These are phyloP conservation scores for Oriolus oriolus DNA, from an alignment of 2,113 vertebrate genomes.

Conservation along the genomic window DNA sequence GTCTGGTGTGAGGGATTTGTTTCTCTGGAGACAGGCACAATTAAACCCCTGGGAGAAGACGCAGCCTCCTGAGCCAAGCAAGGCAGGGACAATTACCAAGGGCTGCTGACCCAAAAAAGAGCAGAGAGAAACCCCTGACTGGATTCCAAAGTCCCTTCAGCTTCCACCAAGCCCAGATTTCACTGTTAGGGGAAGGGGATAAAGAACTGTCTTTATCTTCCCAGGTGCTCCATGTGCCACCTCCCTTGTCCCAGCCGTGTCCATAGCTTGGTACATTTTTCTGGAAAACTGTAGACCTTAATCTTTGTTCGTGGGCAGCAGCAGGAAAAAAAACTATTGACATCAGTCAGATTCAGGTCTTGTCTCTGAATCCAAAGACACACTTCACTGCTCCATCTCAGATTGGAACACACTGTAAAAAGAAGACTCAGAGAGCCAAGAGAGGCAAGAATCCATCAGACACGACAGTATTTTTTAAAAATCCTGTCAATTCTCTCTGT, in stretches of 20 bases:
- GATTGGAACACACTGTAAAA: not conserved
- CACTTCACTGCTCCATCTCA: not conserved
- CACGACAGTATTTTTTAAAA: not conserved
- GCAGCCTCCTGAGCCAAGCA: fast-evolving
- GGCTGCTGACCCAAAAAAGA: not conserved
- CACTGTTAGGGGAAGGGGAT: not conserved
- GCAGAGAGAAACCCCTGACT: not conserved
- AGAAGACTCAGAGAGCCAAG: not conserved
- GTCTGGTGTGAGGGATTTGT: not conserved
- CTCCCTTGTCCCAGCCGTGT: not conserved
- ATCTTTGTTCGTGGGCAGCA: not conserved
- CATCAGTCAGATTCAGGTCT: not conserved
- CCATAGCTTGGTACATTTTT: not conserved
- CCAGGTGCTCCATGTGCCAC: fast-evolving
- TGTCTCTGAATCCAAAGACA: not conserved
- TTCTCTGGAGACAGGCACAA: not conserved
- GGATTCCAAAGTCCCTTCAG: not conserved
- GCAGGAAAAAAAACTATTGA: not conserved
- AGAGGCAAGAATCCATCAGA: slow-evolving; percentile 19
- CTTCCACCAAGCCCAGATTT: not conserved
- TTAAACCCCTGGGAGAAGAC: fast-evolving
- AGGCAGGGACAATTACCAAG: fast-evolving
- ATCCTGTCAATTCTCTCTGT: not conserved
- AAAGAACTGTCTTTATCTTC: not conserved
- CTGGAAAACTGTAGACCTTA: not conserved